Evolutionary conservation across 2,113 vertebrate species (phyloP).

Genomic region (Pithys albifrons): DNA sequence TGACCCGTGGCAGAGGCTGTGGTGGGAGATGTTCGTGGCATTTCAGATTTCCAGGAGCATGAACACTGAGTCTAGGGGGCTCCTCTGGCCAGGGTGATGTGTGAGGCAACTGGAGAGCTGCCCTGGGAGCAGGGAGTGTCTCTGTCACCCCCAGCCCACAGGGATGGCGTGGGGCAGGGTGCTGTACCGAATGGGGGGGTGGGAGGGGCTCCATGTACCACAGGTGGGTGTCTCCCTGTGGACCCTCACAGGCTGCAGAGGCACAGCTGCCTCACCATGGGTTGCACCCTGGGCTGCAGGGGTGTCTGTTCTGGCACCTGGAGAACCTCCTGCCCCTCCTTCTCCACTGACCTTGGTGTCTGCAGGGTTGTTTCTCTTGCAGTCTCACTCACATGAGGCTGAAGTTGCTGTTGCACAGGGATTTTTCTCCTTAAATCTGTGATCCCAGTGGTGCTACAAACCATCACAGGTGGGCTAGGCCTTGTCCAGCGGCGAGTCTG

Average conservation of each 20-base stretch:
- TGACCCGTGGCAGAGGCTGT: rapidly evolving
- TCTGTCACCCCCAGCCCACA: background rate
- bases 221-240: background rate
- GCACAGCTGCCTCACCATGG: background rate
- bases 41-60: background rate
- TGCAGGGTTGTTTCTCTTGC: background rate
- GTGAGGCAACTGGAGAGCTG: background rate
- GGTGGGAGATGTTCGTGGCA: background rate
- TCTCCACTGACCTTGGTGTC: background rate
- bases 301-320: background rate
- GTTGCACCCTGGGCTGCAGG: background rate
- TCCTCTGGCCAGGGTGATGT: background rate
- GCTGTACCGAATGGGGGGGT: rapidly evolving
- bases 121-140: rapidly evolving
- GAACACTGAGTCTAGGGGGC: rapidly evolving
- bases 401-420: background rate
- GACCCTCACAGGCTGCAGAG: background rate
- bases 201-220: background rate
- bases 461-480: background rate
- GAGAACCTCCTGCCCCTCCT: background rate
- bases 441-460: background rate
- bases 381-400: background rate
- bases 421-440: background rate
- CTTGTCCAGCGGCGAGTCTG: background rate
- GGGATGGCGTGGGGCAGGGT: background rate